These are phyloP conservation scores for Rallus limicola DNA, from an alignment of 2,113 vertebrate genomes.

Conservation along the genomic window DNA sequence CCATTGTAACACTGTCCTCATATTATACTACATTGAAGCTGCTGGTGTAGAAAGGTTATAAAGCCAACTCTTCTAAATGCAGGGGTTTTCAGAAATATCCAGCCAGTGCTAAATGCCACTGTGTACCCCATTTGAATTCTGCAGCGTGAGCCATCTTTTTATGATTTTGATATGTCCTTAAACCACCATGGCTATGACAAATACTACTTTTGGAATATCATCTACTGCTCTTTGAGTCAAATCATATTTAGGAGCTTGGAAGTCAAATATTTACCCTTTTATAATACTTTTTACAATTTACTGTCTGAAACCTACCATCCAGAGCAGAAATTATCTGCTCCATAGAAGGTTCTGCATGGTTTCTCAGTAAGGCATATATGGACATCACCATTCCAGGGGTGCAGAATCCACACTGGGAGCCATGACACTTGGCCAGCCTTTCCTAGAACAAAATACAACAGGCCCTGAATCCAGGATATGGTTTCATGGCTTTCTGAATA, in stretches of 20 bases:
- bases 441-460: constrained; percentile 72
- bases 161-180: background rate
- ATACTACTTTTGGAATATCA: background rate
- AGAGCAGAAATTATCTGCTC: constrained; percentile 81
- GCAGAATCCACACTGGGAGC: constrained; percentile 91
- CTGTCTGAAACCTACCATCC: constrained; percentile 63
- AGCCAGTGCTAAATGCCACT: background rate
- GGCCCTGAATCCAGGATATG: background rate
- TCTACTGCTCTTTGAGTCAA: background rate
- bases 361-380: constrained; percentile 85
- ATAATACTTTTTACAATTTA: background rate
- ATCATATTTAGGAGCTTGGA: background rate
- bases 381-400: constrained; percentile 91
- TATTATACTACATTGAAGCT: background rate
- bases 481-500: background rate
- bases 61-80: background rate
- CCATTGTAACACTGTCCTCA: background rate
- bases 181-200: background rate
- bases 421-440: constrained; percentile 85
- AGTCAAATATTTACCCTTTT: background rate
- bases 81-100: background rate
- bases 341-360: constrained; percentile 75
- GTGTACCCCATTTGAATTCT: background rate
- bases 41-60: background rate
- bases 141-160: background rate